Evolutionary conservation across 2,888 invertebrate species (phyloP).

Genomic region (Oscheius sp.): DNA sequence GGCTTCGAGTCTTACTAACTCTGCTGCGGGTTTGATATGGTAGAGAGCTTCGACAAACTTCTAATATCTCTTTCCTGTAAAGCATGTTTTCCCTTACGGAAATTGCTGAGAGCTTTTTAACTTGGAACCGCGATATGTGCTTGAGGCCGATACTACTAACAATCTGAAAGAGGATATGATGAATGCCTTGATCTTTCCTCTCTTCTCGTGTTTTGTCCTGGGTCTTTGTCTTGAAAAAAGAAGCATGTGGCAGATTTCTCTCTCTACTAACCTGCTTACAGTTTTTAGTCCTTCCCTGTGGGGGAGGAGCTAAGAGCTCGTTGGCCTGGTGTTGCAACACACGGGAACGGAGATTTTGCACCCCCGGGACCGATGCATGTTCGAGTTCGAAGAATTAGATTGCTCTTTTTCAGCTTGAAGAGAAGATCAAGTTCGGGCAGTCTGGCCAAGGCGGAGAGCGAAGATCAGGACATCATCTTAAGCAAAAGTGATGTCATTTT

Average conservation of each 20-base stretch:
- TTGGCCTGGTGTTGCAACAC: background rate
- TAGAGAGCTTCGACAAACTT: background rate
- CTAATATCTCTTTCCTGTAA: conserved; percentile 11
- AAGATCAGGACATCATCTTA: conserved; percentile 92
- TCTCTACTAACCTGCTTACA: background rate
- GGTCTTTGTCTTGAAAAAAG: conserved; percentile 28
- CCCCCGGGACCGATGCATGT: conserved; percentile 11
- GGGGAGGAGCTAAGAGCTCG: background rate
- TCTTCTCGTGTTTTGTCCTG: conserved; percentile 10
- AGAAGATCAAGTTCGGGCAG: conserved; percentile 75
- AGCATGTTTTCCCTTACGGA: background rate
- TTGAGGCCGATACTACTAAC: background rate
- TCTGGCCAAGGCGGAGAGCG: conserved; percentile 84
- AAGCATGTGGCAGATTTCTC: conserved; percentile 17
- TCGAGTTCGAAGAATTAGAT: background rate
- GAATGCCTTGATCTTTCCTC: conserved; percentile 2
- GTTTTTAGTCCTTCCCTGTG: background rate
- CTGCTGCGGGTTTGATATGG: no score
- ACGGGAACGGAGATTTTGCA: conserved; percentile 30
- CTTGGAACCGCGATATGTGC: background rate
- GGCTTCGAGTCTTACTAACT: background rate
- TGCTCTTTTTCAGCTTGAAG: conserved; percentile 70
- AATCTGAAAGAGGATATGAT: conserved; percentile 42
- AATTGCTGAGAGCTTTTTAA: no score
- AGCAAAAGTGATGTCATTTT: conserved; percentile 91